These are phyloP conservation scores for Dascyllus trimaculatus DNA, from an alignment of 2,113 vertebrate species.

Conservation along the genomic window DNA sequence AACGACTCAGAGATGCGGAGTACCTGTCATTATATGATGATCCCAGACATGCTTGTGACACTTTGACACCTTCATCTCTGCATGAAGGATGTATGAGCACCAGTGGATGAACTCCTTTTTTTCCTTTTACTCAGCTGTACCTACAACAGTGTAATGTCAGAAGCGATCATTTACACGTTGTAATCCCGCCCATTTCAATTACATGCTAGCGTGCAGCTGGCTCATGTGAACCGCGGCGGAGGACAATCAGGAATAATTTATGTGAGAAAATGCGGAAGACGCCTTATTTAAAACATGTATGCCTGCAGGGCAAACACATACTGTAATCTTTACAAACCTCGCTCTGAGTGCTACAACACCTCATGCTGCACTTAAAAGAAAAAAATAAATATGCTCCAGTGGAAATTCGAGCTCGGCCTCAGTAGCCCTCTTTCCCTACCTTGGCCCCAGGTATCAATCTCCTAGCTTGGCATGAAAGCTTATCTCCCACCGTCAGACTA, in stretches of 20 bases:
- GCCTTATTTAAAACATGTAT: constrained; percentile 54
- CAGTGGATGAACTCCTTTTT: constrained; percentile 15
- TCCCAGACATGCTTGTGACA: constrained; percentile 49
- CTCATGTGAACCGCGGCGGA: constrained; percentile 6
- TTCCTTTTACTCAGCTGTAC: neutral
- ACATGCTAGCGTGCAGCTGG: neutral
- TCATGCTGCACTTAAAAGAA: constrained; percentile 37
- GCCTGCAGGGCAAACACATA: constrained; percentile 44
- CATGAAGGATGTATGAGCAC: constrained; percentile 30
- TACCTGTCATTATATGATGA: constrained; percentile 47
- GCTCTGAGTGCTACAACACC: constrained; percentile 17
- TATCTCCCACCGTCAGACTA: constrained; percentile 66
- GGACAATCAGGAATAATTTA: constrained; percentile 60
- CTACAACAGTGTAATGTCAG: constrained; percentile 19
- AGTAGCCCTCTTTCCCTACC: constrained; percentile 22
- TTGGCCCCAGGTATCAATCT: constrained; percentile 51
- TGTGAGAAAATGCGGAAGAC: constrained; percentile 41
- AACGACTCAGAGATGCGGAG: constrained; percentile 58
- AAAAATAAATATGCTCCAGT: constrained; percentile 35
- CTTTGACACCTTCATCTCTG: constrained; percentile 52
- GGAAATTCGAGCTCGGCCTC: constrained; percentile 19
- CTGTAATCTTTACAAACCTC: constrained; percentile 23
- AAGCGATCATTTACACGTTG: constrained; percentile 21
- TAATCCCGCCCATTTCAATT: constrained; percentile 17
- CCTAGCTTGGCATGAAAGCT: constrained; percentile 58